Evolutionary conservation across 2,888 invertebrate genomes (phyloP), one percentile per base, ranked within the genome.

Genomic region (Steinernema scapterisci): DNA sequence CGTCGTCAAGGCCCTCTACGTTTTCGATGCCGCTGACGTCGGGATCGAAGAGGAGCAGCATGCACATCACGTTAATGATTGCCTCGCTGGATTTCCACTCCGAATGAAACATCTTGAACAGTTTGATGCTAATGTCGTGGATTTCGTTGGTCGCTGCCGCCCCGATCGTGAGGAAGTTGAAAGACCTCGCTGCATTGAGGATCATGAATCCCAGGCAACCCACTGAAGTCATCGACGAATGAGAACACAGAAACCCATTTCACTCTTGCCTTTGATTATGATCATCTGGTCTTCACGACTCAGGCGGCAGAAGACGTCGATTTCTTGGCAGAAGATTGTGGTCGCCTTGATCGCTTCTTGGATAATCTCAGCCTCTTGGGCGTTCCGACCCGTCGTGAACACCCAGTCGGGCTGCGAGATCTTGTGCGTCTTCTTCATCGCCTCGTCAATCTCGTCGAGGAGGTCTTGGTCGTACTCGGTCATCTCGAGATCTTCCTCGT

Each of bases 21-120:
- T 75, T 75, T 43, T 75, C 74, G 19, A 75, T 45, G 5, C 76
- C 63, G 13, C 77, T 77, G 0, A 70, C 71, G 38, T 74, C 63
- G 0, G 96, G 94, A 71, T 93, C 92, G 89, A 97, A 97, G 70
- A 97, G 90, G 78, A 94, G 91, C 77, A 97, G 94, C 83, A 95
- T 94, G 86, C 93, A 93, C 88, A 97, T 91, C 82, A 97, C 92
- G 43, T 95, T 91, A 87, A 97, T 94, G 73, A 97, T 92, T 88
- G 93, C 92, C 88, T 94, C 93, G 89, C 97, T 95, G 54, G 91
- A 90, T 43, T 94, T 91, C 93, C 94, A 94, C 80, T 92, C 91
- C 63, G 92, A 91, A 87, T 93, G 93, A 88, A 97, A 95, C 0
- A 94, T 93, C 79, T 92, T 91, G 48, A 88, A 88, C 74, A 87